phyloP scores from a whole-genome alignment of 2,797 vertebrate genomes.

The Petrocephalus schoutedeni region DNA sequence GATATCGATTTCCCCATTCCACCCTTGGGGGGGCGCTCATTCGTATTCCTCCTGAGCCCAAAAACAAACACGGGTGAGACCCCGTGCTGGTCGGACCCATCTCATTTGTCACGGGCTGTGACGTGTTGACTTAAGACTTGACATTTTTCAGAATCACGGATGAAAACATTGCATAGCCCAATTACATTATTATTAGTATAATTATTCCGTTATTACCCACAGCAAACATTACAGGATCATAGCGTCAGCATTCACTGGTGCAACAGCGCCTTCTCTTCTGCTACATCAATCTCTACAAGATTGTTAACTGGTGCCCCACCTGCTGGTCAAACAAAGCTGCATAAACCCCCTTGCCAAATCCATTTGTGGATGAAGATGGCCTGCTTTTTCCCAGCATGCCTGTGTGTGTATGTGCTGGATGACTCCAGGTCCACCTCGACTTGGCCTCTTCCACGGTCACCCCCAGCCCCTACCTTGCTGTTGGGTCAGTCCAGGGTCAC shows the following conservation, averaged over 20 bases:
- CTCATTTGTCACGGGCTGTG: not conserved
- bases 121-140: not conserved
- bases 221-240: not conserved
- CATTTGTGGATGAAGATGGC: not conserved
- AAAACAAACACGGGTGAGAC: not conserved
- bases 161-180: slow-evolving; percentile 1
- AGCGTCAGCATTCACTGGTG: not conserved
- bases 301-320: not conserved
- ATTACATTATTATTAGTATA: not conserved
- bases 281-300: not conserved
- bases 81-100: not conserved
- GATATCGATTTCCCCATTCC: not conserved
- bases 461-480: not conserved
- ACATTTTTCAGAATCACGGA: not conserved
- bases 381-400: not conserved
- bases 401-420: not conserved
- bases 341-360: not conserved
- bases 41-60: not conserved
- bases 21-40: not conserved
- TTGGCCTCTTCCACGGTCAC: not conserved
- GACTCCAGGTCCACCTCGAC: not conserved
- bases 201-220: not conserved
- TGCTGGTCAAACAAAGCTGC: not conserved
- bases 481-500: not conserved
- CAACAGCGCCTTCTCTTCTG: not conserved